Conservation (phyloP, 2,113 vertebrate genomes). For the Aepyceros melampus region DNA sequence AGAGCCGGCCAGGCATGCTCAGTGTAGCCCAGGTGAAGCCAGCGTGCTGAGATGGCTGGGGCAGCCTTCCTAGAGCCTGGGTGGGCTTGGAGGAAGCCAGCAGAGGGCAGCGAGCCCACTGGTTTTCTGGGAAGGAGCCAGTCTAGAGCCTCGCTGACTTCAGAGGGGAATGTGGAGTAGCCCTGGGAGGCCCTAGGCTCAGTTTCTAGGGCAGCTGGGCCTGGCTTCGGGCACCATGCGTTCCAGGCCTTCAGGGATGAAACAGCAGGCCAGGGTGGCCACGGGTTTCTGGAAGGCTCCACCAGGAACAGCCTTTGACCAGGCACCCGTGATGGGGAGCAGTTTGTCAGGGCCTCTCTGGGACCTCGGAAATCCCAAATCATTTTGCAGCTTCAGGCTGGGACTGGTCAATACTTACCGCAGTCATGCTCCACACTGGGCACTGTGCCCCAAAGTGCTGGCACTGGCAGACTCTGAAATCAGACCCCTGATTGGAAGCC, state of each 20-base stretch:
- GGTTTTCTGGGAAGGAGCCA: neutral
- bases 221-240: neutral
- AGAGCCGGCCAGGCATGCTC: neutral
- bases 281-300: neutral
- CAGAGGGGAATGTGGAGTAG: neutral
- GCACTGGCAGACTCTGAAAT: neutral
- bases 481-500: neutral
- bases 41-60: neutral
- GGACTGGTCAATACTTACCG: neutral
- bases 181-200: neutral
- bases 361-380: neutral
- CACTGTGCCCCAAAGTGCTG: neutral
- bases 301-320: neutral
- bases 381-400: neutral
- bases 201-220: neutral
- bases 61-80: neutral
- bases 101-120: neutral
- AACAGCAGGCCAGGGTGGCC: neutral
- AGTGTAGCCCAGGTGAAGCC: too few relatives aligned
- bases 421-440: neutral
- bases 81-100: neutral
- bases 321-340: neutral
- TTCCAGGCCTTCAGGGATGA: neutral
- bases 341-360: neutral
- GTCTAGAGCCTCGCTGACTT: fast-evolving